phyloP scores from a whole-genome alignment of 2,888 invertebrate species.

The Pristionchus exspectatus region DNA sequence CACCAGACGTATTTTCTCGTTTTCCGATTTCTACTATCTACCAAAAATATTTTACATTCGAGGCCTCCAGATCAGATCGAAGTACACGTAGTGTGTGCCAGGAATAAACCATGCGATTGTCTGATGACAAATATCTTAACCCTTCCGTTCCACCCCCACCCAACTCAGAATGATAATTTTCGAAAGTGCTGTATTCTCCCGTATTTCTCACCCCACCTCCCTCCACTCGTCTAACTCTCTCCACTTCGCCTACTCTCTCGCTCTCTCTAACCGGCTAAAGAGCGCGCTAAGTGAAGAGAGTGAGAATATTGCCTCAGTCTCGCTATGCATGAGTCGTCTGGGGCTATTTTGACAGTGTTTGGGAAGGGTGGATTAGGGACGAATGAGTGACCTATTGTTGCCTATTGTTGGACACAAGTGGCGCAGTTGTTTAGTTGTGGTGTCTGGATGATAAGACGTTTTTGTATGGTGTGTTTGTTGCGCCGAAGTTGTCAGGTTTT shows the following conservation, averaged over 20 bases:
- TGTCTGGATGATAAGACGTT: not conserved
- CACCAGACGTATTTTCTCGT: no score
- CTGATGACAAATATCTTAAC: not conserved
- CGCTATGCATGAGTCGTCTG: conserved; percentile 5
- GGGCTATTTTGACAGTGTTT: not conserved
- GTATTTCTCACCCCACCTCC: not conserved
- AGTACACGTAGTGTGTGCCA: no score
- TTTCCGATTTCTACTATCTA: no score
- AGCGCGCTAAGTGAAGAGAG: not conserved
- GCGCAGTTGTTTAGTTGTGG: not conserved
- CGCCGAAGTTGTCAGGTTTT: not conserved
- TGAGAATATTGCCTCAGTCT: not conserved
- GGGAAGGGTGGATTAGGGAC: not conserved
- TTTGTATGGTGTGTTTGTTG: not conserved
- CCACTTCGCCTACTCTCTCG: not conserved
- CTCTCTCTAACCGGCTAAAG: not conserved
- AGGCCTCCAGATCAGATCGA: no score
- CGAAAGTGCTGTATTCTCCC: not conserved
- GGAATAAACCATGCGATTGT: no score
- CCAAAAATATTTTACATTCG: no score
- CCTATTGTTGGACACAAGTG: not conserved
- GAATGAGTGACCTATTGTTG: not conserved
- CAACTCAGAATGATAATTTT: not conserved
- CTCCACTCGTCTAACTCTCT: not conserved
- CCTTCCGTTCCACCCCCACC: not conserved